phyloP scores from a whole-genome alignment of 2,113 vertebrate species.

The Benitochromis conjunctus region DNA sequence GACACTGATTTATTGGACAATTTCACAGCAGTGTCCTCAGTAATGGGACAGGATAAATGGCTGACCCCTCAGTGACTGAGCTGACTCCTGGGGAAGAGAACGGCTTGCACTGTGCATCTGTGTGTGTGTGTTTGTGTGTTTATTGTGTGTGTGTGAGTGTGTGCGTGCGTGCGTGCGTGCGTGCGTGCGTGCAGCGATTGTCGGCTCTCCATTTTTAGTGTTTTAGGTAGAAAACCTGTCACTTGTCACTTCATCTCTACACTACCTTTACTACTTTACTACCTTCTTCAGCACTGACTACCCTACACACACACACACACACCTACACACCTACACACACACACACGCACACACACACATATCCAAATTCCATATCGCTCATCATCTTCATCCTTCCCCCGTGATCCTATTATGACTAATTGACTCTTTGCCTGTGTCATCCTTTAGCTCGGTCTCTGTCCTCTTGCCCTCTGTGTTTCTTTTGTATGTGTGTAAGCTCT shows the following conservation, averaged over 20 bases:
- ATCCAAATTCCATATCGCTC: neutral
- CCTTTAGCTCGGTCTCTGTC: constrained; percentile 12
- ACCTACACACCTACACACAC: neutral
- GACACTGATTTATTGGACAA: constrained; percentile 81
- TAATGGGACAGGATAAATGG: constrained; percentile 80
- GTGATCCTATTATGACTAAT: constrained; percentile 44
- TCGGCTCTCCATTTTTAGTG: neutral
- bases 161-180: constrained; percentile 7
- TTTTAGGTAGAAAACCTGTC: neutral
- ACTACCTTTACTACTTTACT: neutral
- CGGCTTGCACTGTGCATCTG: neutral
- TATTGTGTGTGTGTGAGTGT: neutral
- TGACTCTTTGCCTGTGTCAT: constrained; percentile 36
- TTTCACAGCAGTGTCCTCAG: constrained; percentile 74
- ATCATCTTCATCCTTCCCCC: constrained; percentile 14
- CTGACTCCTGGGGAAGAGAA: constrained; percentile 53
- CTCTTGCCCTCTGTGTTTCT: constrained; percentile 7
- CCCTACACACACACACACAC: neutral
- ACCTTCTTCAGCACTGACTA: neutral
- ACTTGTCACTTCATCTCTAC: neutral
- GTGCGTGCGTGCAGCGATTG: constrained; percentile 9
- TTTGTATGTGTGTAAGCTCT: neutral
- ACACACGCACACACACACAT: neutral
- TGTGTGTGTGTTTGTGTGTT: neutral
- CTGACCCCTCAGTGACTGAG: constrained; percentile 69